Evolutionary conservation across 64 coral and sea anemone species (phyloP), one percentile per base, ranked within the genome.

Genomic region (Astreopora myriophthalma): DNA sequence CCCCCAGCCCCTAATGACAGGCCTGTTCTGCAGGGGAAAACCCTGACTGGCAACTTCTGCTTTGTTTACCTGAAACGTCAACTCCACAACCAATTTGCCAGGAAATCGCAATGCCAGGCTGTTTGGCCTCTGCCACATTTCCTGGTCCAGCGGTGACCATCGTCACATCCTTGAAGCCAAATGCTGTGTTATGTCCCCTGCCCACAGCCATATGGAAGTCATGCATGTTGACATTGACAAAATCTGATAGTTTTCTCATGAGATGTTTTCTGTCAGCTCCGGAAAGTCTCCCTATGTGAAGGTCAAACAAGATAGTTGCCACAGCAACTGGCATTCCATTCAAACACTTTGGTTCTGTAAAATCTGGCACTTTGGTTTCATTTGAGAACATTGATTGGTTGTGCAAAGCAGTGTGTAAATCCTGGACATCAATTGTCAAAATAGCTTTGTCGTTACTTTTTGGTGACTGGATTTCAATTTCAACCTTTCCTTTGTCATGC

Each of bases 61-160:
- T n/a, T 19, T 8, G 40, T 51, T 61, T 42, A 97, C 95, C 95
- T 93, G 83, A 51, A 6, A 94, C 69, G 26, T 83, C 73, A 74
- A 91, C 86, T 13, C 91, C 95, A 83, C 95, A 97, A 67, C 91
- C 91, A 28, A 94, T 82, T 62, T 82, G 80, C 95, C 95, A 97
- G 5, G 95, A 97, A 74, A 97, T 26, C 6, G 74, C 95, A 67
- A 97, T 42, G 22, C 95, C 95, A 8, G 88, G 74, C 38, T 97
- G 46, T 1, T 81, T 97, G 28, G 92, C n/a, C 28, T 97, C 95
- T 24, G 34, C 79, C 10, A 97, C 91, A 87, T 90, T 90, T 32
- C 95, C 95, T 14, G 95, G 95, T 38, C 95, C 95, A 5, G 95
- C 95, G 26, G 95, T 97, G 5, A 97, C 33, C 87, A 94, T 72